Base-by-base conservation (phyloP, 2,113 vertebrate genomes). In the Paedocypris sp. region DNA sequence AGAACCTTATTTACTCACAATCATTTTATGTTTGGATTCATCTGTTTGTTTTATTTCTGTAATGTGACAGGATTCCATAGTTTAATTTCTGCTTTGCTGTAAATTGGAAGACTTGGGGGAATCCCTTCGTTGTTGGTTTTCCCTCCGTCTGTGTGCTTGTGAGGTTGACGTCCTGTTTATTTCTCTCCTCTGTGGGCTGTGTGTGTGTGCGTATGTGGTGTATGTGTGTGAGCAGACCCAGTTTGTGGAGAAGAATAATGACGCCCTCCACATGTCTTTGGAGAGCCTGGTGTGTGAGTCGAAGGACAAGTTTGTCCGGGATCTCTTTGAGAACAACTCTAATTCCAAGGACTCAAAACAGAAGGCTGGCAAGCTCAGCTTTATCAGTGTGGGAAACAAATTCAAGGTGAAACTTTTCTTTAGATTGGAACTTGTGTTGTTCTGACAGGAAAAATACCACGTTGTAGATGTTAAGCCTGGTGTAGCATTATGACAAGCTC, bases 231-330 rank as follows among this genome's bases (percentile, higher is more conserved):
- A 74, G 78, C 82, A 99, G 95, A 90, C 75, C 66, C 91, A 96
- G 39, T 99, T 99, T 80, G 94, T 99, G 80, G 95, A 99, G 76
- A 98, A 99, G 82, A 99, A 99, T 80, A 97, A 99, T 13, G 95
- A 99, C 45, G 94, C 94, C 66, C 87, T 99, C 60, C 95, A 99
- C 76, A 98, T 98, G 94, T 98, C 94, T 57, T 86, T 99, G 77
- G 92, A 97, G 39, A 87, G 87, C 69, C 88, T 99, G 65, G 89
- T 98, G 79, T 92, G 89, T 59, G 94, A 97, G 79, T 98, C 94
- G 13, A 95, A 91, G 77, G 94, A 98, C 82, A 91, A 88, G 70
- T 99, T 99, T 84, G 83, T 99, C 46, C 87, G 90, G 42, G 81
- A 90, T 64, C 83, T 99, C 22, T 99, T 99, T 86, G 93, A 98